Evolutionary conservation across 1,140 invertebrate species (phyloP).

Genomic region (Dendroctonus valens): DNA sequence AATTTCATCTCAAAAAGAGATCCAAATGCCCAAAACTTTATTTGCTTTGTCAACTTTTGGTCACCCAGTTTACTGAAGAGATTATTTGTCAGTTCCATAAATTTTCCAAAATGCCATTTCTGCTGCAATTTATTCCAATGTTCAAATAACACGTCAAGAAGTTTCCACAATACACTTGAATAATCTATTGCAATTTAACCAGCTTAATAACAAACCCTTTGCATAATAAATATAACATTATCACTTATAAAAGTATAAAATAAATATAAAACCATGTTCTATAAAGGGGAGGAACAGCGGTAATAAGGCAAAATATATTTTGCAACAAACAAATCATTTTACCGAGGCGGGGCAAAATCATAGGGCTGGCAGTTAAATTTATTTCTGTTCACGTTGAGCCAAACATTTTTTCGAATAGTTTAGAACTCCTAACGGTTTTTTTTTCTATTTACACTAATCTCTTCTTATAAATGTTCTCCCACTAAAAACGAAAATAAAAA

Average conservation of each 20-base stretch:
- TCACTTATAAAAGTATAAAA: slow-evolving; percentile 14
- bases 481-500: slow-evolving; percentile 38
- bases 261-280: slow-evolving; percentile 10
- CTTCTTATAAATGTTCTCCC: slow-evolving; percentile 48
- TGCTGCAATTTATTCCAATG: no score
- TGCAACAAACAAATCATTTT: slow-evolving; percentile 20
- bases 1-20: no score
- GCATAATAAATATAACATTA: not conserved
- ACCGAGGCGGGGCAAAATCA: slow-evolving; percentile 8
- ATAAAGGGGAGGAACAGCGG: slow-evolving; percentile 19
- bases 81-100: no score
- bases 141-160: no score
- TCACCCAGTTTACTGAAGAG: no score
- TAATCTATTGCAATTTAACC: no score
- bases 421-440: slow-evolving; percentile 2
- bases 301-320: slow-evolving; percentile 11
- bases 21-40: no score
- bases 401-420: slow-evolving; percentile 13
- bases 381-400: slow-evolving; percentile 31
- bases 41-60: no score
- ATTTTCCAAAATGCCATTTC: no score
- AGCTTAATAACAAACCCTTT: no score
- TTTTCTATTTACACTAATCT: slow-evolving; percentile 41
- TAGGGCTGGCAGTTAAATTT: slow-evolving; percentile 23
- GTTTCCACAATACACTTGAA: no score